Conservation (phyloP, 2,113 vertebrate genomes). For the Axis porcinus region DNA sequence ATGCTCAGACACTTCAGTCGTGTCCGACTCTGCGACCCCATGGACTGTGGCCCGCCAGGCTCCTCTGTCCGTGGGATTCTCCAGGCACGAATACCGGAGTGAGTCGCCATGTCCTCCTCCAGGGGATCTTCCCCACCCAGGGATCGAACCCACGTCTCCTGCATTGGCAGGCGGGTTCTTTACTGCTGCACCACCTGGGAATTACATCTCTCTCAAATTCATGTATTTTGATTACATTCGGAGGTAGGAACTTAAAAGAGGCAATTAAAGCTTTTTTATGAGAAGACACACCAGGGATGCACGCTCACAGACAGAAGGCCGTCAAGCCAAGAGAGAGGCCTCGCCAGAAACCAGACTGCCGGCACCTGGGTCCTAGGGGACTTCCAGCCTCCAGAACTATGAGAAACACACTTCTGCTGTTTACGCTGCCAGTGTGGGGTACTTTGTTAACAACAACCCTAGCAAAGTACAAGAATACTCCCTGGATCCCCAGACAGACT, state of each 20-base stretch:
- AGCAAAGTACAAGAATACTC: background rate
- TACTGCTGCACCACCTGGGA: background rate
- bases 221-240: background rate
- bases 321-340: background rate
- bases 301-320: background rate
- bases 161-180: background rate
- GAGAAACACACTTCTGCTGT: background rate
- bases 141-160: background rate
- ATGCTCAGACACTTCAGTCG: fast-evolving
- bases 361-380: background rate
- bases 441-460: background rate
- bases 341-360: background rate
- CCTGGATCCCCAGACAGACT: background rate
- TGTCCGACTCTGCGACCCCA: background rate
- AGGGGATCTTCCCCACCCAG: background rate
- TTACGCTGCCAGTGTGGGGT: background rate
- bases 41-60: background rate
- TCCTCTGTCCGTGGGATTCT: background rate
- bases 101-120: background rate
- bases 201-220: background rate
- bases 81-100: background rate
- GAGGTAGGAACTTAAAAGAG: background rate
- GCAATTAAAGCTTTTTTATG: background rate
- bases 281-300: background rate
- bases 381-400: background rate